A percentile compares a stretch with the other conserved stretches of the same genome.
phyloP scores from a whole-genome alignment of 2,113 vertebrate genomes.

The Pseudorasbora parva region DNA sequence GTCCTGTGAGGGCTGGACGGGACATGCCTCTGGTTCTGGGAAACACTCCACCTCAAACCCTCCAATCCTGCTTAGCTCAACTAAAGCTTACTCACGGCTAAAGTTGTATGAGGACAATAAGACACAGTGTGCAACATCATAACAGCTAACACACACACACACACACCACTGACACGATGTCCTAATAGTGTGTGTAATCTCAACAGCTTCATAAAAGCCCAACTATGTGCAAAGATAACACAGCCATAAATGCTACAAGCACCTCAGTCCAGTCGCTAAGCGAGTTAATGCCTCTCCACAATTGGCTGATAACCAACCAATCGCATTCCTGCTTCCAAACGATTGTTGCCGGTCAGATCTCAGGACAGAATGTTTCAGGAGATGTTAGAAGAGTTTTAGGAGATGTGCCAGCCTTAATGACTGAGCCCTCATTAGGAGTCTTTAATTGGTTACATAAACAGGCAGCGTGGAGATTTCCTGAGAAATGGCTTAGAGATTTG shows the following conservation, averaged over 20 bases:
- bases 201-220: conserved; percentile 29
- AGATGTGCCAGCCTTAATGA: background rate
- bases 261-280: conserved; percentile 36
- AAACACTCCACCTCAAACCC: background rate
- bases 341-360: conserved; percentile 32
- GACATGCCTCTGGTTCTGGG: background rate
- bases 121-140: background rate
- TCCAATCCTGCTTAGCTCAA: conserved; percentile 17
- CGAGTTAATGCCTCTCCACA: background rate
- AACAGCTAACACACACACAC: background rate
- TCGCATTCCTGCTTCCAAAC: conserved; percentile 1
- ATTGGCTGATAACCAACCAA: conserved; percentile 25
- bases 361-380: background rate
- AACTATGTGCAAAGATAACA: conserved; percentile 23
- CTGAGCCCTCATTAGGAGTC: background rate
- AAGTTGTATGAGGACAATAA: background rate
- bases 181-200: background rate
- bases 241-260: conserved; percentile 20
- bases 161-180: background rate
- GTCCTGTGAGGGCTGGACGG: background rate
- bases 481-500: background rate
- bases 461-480: background rate
- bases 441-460: background rate
- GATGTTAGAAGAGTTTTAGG: background rate
- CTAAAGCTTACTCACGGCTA: background rate